Evolutionary conservation across 2,888 invertebrate genomes (phyloP).

Genomic region (Xiphydria camelus): DNA sequence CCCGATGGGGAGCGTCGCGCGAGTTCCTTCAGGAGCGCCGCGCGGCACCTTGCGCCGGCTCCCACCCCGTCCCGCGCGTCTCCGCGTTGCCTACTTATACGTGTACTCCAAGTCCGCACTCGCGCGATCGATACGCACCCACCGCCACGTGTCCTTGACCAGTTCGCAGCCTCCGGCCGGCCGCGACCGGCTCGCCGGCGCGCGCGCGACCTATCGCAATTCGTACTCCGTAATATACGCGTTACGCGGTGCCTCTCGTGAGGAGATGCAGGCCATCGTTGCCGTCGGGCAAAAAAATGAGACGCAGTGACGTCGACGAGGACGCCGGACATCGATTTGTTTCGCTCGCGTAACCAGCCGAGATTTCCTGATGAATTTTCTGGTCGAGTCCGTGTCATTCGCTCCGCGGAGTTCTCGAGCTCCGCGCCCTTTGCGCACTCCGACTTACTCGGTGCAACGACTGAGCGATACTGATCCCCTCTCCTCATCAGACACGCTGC

Average conservation of each 20-base stretch:
- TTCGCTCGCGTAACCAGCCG: constrained; percentile 4
- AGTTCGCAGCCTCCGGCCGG: constrained; percentile 45
- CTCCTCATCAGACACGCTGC: no score
- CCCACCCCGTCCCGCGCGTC: constrained; percentile 16
- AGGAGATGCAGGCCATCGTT: constrained; percentile 12
- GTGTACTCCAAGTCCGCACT: constrained; percentile 29
- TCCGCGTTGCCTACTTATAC: constrained; percentile 21
- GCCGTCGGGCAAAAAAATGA: constrained; percentile 13
- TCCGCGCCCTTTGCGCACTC: no score
- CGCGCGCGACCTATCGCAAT: constrained; percentile 31
- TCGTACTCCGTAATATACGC: no score
- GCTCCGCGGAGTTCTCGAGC: no score
- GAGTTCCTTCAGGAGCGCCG: no score
- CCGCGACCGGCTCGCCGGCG: constrained; percentile 22
- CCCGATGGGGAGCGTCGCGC: no score
- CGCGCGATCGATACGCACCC: constrained; percentile 54
- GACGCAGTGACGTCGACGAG: constrained; percentile 3
- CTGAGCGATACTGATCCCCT: background rate
- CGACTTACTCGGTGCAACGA: background rate
- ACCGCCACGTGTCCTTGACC: constrained; percentile 48
- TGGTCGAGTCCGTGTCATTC: no score
- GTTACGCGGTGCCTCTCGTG: constrained; percentile 8
- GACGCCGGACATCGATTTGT: constrained; percentile 2
- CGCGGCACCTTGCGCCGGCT: constrained; percentile 23
- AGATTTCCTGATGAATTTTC: no score